A percentile compares a stretch with the other conserved stretches of the same genome.
These are phyloP conservation scores for Anguilla obscura DNA, from an alignment of 2,797 vertebrate genomes.

Conservation along the genomic window DNA sequence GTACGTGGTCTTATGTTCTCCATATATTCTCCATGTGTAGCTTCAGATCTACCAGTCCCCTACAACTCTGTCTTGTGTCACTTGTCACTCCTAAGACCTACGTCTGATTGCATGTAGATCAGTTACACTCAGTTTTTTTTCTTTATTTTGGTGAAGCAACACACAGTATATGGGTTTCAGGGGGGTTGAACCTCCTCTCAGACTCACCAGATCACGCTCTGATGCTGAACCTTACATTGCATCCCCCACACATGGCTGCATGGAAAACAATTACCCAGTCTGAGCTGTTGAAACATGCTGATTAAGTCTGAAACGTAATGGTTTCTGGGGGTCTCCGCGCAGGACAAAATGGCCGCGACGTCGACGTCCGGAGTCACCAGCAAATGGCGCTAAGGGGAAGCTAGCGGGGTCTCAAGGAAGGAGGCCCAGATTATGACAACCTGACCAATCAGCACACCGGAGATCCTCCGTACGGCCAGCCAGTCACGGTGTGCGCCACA, in stretches of 20 bases:
- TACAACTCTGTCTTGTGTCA: conserved; percentile 55
- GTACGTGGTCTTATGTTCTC: conserved; percentile 34
- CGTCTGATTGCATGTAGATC: conserved; percentile 34
- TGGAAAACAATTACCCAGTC: neutral
- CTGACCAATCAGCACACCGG: conserved; percentile 5
- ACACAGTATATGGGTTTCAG: neutral
- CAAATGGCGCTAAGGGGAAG: neutral
- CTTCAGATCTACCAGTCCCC: conserved; percentile 42
- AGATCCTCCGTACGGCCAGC: conserved; percentile 52
- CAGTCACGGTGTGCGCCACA: conserved; percentile 62
- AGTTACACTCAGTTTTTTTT: neutral
- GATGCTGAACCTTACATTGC: neutral
- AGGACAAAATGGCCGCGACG: neutral
- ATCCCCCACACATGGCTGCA: neutral
- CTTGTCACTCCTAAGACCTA: conserved; percentile 57
- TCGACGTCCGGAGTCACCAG: neutral
- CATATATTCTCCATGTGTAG: conserved; percentile 42
- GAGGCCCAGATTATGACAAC: neutral
- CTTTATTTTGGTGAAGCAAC: neutral
- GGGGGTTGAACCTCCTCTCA: neutral
- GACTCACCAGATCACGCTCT: neutral
- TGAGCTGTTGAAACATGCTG: neutral
- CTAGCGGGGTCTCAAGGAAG: neutral
- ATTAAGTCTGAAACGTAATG: neutral
- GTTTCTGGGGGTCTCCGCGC: neutral